These are phyloP conservation scores for Ammodytes marinus DNA, from an alignment of 2,113 vertebrate genomes.

Conservation along the genomic window DNA sequence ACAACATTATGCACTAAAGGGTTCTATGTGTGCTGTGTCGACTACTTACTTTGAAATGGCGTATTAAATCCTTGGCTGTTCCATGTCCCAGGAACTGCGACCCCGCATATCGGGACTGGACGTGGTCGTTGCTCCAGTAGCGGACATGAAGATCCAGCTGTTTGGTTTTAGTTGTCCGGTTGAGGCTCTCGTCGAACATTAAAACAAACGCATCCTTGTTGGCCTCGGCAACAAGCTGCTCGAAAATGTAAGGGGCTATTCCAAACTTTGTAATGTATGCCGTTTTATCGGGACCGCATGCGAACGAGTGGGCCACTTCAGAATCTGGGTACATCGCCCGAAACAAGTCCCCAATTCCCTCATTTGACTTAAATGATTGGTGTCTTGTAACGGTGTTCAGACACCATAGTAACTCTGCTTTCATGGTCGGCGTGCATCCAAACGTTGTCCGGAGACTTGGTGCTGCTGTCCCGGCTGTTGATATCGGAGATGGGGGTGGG, in stretches of 20 bases:
- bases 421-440: too few species aligned
- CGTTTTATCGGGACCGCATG: not conserved
- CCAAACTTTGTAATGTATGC: not conserved
- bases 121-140: not conserved
- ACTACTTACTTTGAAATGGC: not conserved
- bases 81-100: not conserved
- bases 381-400: too few species aligned
- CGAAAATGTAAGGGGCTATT: not conserved
- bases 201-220: not conserved
- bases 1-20: not conserved
- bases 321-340: too few species aligned
- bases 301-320: too few species aligned
- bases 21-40: not conserved
- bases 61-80: not conserved
- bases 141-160: not conserved
- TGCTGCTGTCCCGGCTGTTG: too few species aligned
- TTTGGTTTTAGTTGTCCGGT: not conserved
- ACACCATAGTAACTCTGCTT: too few species aligned
- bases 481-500: too few species aligned
- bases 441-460: too few species aligned
- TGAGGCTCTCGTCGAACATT: not conserved
- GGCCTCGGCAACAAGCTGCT: not conserved
- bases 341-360: too few species aligned
- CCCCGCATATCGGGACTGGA: not conserved
- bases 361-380: too few species aligned